Evolutionary conservation across 2,888 invertebrate species (phyloP), one percentile per base, ranked within the genome.

Genomic region (Pseudococcus jackbeardsleyi): DNA sequence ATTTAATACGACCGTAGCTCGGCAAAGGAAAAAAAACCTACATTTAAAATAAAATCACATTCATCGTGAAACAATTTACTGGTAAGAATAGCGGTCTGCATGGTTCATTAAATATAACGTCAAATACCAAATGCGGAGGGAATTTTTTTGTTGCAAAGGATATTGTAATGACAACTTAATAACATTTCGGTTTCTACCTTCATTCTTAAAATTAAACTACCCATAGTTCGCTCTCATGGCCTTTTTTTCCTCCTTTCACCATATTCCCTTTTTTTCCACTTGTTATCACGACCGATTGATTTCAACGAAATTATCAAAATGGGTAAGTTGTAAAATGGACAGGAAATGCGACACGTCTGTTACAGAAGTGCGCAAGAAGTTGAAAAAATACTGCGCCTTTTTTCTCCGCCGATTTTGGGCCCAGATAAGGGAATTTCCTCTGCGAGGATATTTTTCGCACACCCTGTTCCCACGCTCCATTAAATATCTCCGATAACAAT

Each of bases 111-210:
- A 86, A 86, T 72, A 86, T 46, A 64, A 86, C 86, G 86, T 86
- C 86, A 86, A 86, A 86, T 86, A 86, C 86, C 86, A 86, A 86
- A 86, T 72, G 86, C 46, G n/a, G 26, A 72, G 68, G 48, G 86
- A 86, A 86, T 86, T 86, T 72, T 72, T 59, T 85, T 59, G 1
- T 11, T 84, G 9, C 64, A 59, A 72, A 86, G 72, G 86, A 86
- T 86, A 86, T 86, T 86, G 86, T 86, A 86, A 72, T 64, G 86
- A 86, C 68, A 86, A 86, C 72, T 86, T 86, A 68, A 86, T 86
- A 86, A 86, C 42, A 72, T 86, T 72, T 72, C 68, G 64, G 64
- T 64, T 59, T 68, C 86, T 59, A 86, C 59, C 42, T 68, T 86
- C 79, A 82, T 82, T 82, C 79, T 46, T 82, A 82, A 82, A 82